phyloP scores from a whole-genome alignment of 2,797 vertebrate species.

The Rhabdophis nuchalis region DNA sequence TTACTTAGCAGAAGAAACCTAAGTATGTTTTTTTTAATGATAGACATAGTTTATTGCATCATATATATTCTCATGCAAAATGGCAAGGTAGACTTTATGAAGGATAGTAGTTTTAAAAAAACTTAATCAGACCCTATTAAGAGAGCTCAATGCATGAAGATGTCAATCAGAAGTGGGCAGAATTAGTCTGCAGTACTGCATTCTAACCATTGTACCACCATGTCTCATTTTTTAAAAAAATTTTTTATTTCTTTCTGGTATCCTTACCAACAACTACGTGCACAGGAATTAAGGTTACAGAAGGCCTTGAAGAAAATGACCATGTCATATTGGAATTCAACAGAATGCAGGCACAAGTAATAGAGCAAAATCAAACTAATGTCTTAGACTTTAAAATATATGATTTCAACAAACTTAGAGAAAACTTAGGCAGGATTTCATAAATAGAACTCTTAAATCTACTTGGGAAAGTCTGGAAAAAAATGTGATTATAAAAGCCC shows the following conservation, averaged over 20 bases:
- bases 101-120: neutral
- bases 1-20: neutral
- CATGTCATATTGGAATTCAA: neutral
- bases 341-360: neutral
- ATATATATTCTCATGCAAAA: neutral
- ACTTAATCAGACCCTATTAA: neutral
- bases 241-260: slow-evolving; percentile 29
- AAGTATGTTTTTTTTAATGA: neutral
- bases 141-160: neutral
- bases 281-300: neutral
- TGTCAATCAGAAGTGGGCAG: neutral
- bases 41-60: neutral
- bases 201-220: neutral
- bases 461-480: neutral
- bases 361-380: neutral
- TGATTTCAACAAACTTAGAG: neutral
- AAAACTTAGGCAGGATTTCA: neutral
- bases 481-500: neutral
- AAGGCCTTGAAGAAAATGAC: neutral
- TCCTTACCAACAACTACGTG: slow-evolving; percentile 65
- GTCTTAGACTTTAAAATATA: neutral
- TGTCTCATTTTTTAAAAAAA: neutral
- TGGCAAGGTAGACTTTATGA: neutral
- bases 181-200: neutral
- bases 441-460: neutral